phyloP scores from a whole-genome alignment of 2,888 invertebrate genomes.

The Lasioglossum morio region DNA sequence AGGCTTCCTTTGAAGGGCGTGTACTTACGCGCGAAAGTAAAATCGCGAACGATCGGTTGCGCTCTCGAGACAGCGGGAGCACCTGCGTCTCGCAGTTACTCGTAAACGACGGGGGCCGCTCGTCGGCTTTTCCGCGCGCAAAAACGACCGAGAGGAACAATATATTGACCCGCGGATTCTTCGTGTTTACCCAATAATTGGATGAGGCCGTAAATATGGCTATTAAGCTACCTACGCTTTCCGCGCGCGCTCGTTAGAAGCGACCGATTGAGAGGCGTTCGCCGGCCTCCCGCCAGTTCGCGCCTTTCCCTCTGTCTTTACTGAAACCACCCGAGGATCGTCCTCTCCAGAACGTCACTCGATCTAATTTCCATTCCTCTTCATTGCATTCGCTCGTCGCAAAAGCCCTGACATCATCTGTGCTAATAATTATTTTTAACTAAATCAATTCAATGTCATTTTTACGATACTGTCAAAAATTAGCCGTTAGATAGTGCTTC shows the following conservation, averaged over 20 bases:
- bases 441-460: no score
- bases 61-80: conserved; percentile 45
- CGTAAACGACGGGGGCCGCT: conserved; percentile 46
- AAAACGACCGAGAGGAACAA: conserved; percentile 22
- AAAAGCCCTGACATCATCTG: no score
- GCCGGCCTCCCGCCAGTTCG: conserved; percentile 28
- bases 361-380: neutral
- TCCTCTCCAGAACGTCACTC: neutral
- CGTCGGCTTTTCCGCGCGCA: conserved; percentile 7
- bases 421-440: no score
- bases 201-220: conserved; percentile 81
- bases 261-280: conserved; percentile 63
- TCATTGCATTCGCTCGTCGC: no score
- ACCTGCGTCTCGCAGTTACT: conserved; percentile 62
- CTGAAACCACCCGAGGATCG: conserved; percentile 6
- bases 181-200: conserved; percentile 81
- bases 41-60: conserved; percentile 43
- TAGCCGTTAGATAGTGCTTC: no score
- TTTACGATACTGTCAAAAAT: no score
- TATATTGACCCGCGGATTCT: conserved; percentile 67
- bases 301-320: conserved; percentile 24
- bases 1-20: neutral
- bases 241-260: conserved; percentile 73
- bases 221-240: conserved; percentile 77
- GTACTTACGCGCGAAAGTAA: neutral